Percentiles rank a stretch among this genome's conserved stretches.
phyloP scores from a whole-genome alignment of 2,113 vertebrate species.

The Paralichthys olivaceus region DNA sequence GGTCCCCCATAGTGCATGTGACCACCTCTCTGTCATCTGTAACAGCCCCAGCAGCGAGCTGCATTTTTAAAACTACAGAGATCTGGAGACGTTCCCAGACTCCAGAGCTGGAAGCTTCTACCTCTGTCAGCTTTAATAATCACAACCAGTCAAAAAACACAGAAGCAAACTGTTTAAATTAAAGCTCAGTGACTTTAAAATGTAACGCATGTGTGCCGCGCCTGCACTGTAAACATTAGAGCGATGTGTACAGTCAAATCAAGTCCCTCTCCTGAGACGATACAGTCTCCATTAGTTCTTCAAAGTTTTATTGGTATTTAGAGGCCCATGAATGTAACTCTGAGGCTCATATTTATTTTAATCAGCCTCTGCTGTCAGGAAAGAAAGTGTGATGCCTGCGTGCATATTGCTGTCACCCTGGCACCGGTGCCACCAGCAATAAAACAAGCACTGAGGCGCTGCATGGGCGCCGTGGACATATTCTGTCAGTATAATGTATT shows the following conservation, averaged over 20 bases:
- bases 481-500: conserved; percentile 52
- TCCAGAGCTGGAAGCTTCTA: conserved; percentile 62
- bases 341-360: conserved; percentile 62
- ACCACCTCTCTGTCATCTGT: conserved; percentile 40
- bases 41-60: conserved; percentile 58
- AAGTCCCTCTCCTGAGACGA: conserved; percentile 24
- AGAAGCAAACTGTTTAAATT: conserved; percentile 49
- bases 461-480: conserved; percentile 24
- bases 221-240: conserved; percentile 20
- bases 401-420: conserved; percentile 67
- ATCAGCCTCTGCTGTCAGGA: conserved; percentile 55
- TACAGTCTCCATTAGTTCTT: conserved; percentile 38
- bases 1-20: conserved; percentile 33
- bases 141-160: conserved; percentile 59
- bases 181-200: conserved; percentile 47
- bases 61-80: conserved; percentile 59
- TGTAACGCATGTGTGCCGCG: conserved; percentile 18
- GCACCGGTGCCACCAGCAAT: conserved; percentile 45
- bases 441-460: conserved; percentile 47
- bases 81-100: conserved; percentile 78
- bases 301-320: conserved; percentile 58
- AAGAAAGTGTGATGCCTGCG: conserved; percentile 50
- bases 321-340: conserved; percentile 53
- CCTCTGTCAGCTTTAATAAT: conserved; percentile 62
- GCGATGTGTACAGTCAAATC: conserved; percentile 39